Evolutionary conservation across 2,113 vertebrate species (phyloP).

Genomic region (Siphamia tubifer): DNA sequence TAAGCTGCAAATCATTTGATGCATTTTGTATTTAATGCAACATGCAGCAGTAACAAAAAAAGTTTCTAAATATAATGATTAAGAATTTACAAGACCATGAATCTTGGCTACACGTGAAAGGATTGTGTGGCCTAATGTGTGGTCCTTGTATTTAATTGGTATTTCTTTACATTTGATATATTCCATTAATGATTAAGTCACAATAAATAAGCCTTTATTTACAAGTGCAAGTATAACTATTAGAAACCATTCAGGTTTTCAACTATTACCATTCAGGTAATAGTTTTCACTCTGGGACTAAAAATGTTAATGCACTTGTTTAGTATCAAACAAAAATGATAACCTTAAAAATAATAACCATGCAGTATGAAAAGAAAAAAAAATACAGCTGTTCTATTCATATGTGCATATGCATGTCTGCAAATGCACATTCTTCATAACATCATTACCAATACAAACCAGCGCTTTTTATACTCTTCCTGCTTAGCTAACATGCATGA

Average conservation of each 20-base stretch:
- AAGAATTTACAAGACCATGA: background rate
- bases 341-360: background rate
- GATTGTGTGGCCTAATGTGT: background rate
- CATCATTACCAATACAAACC: background rate
- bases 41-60: background rate
- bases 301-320: background rate
- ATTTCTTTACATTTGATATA: background rate
- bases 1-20: background rate
- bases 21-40: background rate
- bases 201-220: background rate
- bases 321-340: background rate
- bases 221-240: background rate
- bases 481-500: constrained; percentile 55
- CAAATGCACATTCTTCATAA: constrained; percentile 9
- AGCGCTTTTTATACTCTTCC: background rate
- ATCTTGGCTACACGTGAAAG: background rate
- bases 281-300: background rate
- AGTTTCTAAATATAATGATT: background rate
- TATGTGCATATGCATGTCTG: constrained; percentile 21
- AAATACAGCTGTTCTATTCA: background rate
- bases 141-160: background rate
- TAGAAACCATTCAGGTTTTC: too few species aligned
- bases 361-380: background rate
- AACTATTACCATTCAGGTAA: too few species aligned
- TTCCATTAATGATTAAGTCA: background rate